Percentiles rank a stretch among this genome's conserved stretches.
phyloP scores from a whole-genome alignment of 2,888 invertebrate species.

The Agrotis segetum region DNA sequence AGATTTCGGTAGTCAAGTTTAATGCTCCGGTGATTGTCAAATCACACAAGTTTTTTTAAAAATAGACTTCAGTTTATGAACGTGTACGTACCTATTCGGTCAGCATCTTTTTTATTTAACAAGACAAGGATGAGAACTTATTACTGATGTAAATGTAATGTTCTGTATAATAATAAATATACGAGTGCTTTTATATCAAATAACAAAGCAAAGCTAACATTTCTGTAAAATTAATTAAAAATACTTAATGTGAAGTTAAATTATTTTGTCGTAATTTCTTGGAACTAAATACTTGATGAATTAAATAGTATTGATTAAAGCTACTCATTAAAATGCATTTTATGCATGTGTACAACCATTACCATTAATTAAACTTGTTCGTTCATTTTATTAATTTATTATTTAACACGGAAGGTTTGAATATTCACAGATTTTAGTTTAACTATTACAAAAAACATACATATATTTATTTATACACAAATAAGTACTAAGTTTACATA shows the following conservation, averaged over 20 bases:
- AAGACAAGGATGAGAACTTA: not conserved
- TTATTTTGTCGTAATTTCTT: not conserved
- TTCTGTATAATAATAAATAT: constrained; percentile 3
- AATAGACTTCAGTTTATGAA: no score
- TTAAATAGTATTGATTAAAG: not conserved
- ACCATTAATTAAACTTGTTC: not conserved
- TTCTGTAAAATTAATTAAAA: not conserved
- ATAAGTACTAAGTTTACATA: not conserved
- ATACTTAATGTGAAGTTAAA: not conserved
- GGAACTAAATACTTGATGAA: not conserved
- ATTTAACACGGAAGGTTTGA: not conserved
- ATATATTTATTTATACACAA: not conserved
- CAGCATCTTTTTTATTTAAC: not conserved
- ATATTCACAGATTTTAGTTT: not conserved
- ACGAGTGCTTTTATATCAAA: not conserved
- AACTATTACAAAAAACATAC: not conserved
- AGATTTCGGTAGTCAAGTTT: constrained; percentile 4
- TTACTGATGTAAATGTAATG: not conserved
- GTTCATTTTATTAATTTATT: not conserved
- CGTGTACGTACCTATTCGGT: no score
- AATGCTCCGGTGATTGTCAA: not conserved
- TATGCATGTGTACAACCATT: not conserved
- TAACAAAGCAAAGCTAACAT: not conserved
- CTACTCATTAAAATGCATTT: not conserved
- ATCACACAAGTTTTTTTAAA: no score